These are phyloP conservation scores for Drosophila planitibia DNA, from an alignment of 2,888 invertebrate genomes.

Conservation along the genomic window DNA sequence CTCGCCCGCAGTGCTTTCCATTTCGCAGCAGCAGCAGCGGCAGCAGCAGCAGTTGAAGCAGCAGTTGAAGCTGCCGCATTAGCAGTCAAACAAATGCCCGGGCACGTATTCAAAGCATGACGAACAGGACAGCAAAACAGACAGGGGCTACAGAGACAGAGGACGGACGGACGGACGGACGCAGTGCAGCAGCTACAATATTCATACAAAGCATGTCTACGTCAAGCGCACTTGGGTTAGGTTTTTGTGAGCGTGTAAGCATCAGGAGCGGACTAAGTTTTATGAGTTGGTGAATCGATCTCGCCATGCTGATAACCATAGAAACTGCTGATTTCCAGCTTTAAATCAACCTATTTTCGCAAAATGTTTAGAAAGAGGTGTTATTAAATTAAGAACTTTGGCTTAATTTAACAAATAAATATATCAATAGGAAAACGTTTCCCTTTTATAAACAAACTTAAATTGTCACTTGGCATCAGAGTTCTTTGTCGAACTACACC, in stretches of 20 bases:
- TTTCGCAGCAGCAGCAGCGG: conserved; percentile 50
- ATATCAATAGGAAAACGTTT: not conserved
- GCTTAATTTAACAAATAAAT: not conserved
- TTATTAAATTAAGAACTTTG: not conserved
- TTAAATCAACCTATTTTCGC: not conserved
- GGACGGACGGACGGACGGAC: conserved; percentile 4
- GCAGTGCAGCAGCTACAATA: conserved; percentile 17
- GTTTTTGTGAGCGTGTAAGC: not conserved
- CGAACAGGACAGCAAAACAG: conserved; percentile 20
- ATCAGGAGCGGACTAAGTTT: conserved; percentile 15
- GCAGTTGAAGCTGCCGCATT: conserved; percentile 54
- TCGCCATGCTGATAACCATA: not conserved
- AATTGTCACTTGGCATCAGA: conserved; percentile 74
- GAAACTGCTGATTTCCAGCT: not conserved
- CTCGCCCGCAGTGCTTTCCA: conserved; percentile 55
- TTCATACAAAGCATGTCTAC: not conserved
- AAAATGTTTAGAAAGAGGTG: not conserved
- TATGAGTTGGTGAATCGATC: not conserved
- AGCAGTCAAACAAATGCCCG: conserved; percentile 70
- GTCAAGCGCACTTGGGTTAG: not conserved
- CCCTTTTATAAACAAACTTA: conserved; percentile 37
- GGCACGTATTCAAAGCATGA: conserved; percentile 72
- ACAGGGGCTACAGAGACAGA: not conserved
- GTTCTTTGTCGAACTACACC: conserved; percentile 21
- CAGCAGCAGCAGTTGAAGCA: conserved; percentile 19